Evolutionary conservation across 2,113 vertebrate species (phyloP).

Genomic region (Limnothrissa miodon): DNA sequence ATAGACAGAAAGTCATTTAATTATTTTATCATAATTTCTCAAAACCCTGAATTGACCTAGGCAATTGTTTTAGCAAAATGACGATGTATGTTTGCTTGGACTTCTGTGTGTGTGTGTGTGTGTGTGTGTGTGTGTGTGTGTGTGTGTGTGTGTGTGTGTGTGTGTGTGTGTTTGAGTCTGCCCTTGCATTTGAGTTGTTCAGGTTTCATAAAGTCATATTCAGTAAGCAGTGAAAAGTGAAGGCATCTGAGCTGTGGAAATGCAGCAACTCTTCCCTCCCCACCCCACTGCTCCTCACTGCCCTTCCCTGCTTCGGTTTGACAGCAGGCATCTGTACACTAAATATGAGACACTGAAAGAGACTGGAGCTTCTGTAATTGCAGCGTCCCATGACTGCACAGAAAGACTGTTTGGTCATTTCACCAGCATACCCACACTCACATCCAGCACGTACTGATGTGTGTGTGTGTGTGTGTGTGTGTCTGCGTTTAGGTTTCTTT

Average conservation of each 20-base stretch:
- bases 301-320: not conserved
- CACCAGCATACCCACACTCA: not conserved
- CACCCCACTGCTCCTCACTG: not conserved
- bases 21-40: no score
- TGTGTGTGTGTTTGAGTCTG: not conserved
- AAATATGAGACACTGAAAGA: not conserved
- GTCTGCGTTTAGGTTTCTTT: not conserved
- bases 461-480: not conserved
- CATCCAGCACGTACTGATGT: not conserved
- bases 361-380: constrained; percentile 9
- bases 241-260: no score
- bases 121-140: not conserved
- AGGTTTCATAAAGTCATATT: constrained; percentile 1
- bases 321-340: not conserved
- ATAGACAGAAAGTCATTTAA: no score
- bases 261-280: not conserved
- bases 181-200: not conserved
- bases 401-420: not conserved
- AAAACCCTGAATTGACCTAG: no score
- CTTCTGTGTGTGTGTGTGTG: not conserved
- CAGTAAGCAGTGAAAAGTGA: not conserved
- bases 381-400: not conserved
- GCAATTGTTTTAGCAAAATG: no score
- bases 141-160: not conserved
- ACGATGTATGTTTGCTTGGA: no score